Conservation (phyloP, 1,140 invertebrate species). For the Drosophila tropicalis region DNA sequence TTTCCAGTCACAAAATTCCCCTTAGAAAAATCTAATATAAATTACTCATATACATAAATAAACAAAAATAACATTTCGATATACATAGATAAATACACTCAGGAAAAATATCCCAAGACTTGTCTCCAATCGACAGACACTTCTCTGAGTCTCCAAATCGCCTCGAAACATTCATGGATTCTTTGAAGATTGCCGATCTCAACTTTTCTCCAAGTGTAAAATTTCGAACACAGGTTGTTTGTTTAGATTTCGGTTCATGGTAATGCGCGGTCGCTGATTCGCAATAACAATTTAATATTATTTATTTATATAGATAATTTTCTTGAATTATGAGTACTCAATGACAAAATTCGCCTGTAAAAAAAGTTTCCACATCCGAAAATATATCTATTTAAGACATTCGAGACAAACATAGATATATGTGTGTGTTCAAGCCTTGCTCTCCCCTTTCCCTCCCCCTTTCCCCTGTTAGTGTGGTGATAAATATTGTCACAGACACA, state of each 20-base stretch:
- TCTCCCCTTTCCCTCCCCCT: neutral
- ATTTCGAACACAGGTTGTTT: slow-evolving; percentile 19
- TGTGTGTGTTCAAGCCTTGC: too few species aligned
- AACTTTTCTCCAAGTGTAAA: slow-evolving; percentile 11
- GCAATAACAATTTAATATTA: slow-evolving; percentile 29
- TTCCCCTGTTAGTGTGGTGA: neutral
- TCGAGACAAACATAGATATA: neutral
- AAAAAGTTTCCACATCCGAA: slow-evolving; percentile 42
- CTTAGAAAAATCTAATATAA: slow-evolving; percentile 22
- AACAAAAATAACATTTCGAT: slow-evolving; percentile 6
- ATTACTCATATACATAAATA: slow-evolving; percentile 10
- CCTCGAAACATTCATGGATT: too few species aligned
- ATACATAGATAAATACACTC: neutral
- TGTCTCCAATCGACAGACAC: too few species aligned
- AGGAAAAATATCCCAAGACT: neutral
- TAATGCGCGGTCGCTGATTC: slow-evolving; percentile 27
- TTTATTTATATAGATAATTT: slow-evolving; percentile 59
- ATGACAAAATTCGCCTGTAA: slow-evolving; percentile 51
- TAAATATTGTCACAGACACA: slow-evolving; percentile 18
- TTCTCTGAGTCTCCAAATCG: too few species aligned
- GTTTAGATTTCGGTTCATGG: slow-evolving; percentile 36
- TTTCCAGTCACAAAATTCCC: slow-evolving; percentile 39
- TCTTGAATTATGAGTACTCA: slow-evolving; percentile 40
- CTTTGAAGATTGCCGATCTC: too few species aligned
- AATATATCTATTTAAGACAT: neutral